These are phyloP conservation scores for Rhineura floridana DNA, from an alignment of 2,113 vertebrate genomes.

Conservation along the genomic window DNA sequence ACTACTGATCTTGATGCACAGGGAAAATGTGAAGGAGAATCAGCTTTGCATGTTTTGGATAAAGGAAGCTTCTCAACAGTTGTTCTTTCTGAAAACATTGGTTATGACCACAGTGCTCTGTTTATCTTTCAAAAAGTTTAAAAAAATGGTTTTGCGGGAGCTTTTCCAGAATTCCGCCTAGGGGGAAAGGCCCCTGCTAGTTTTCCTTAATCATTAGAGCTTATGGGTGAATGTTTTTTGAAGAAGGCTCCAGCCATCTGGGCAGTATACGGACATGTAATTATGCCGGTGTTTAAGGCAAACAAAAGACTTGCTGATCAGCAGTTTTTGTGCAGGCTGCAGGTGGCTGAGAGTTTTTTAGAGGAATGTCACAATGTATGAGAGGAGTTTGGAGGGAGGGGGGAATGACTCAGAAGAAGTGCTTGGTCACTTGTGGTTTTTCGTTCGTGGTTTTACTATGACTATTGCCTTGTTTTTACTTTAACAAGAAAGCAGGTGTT, in stretches of 20 bases:
- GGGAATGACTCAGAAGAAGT: slow-evolving; percentile 79
- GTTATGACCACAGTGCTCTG: slow-evolving; percentile 31
- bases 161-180: slow-evolving; percentile 67
- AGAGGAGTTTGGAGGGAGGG: slow-evolving; percentile 38
- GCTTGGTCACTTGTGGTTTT: slow-evolving; percentile 83
- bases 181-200: slow-evolving; percentile 67
- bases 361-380: slow-evolving; percentile 67
- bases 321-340: slow-evolving; percentile 61
- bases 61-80: slow-evolving; percentile 46
- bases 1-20: background rate
- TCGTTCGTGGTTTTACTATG: slow-evolving; percentile 83
- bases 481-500: slow-evolving; percentile 77
- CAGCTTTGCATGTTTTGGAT: slow-evolving; percentile 25
- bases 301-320: slow-evolving; percentile 62
- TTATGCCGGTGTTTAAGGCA: slow-evolving; percentile 48
- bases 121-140: slow-evolving; percentile 10
- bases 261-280: slow-evolving; percentile 56
- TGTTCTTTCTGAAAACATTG: slow-evolving; percentile 20
- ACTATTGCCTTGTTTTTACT: slow-evolving; percentile 76
- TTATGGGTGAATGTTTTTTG: slow-evolving; percentile 58
- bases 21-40: background rate
- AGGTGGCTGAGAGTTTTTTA: slow-evolving; percentile 74
- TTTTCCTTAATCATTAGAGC: slow-evolving; percentile 68
- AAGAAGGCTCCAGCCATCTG: slow-evolving; percentile 66
- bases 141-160: slow-evolving; percentile 69